Evolutionary conservation across 2,113 vertebrate species (phyloP), one percentile per base, ranked within the genome.

Genomic region (Hemicordylus capensis): DNA sequence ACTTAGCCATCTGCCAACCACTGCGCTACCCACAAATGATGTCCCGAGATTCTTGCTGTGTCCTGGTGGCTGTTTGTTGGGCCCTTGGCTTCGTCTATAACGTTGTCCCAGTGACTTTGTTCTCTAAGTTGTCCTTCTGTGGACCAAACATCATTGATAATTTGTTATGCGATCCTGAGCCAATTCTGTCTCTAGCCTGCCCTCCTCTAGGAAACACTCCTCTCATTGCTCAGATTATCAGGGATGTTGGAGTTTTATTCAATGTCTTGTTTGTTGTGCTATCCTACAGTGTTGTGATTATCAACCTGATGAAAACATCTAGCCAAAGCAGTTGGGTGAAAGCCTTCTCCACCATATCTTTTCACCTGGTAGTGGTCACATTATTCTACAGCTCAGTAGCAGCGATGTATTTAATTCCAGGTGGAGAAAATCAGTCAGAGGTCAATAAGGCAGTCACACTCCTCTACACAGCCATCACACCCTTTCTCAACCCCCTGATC

Each of bases 311-410:
- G 76, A 67, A 4, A 42, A 42, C 90, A 83, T 83, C 91, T 1
- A 84, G 86, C 82, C 69, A 63, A 74, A 77, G 83, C 59, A 85
- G 87, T 46, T 78, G 63, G 83, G 87, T 6, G 34, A 93, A 94
- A 89, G 87, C 91, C 80, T 93, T 93, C 83, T 93, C 91, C 67
- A 92, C 91, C 1, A 91, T 91, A 8, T 86, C 88, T 11, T 93
- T 89, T 44, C 92, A 92, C 14, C 58, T 93, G 56, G 54, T 76
- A 4, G 92, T 92, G 42, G 90, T 92, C 48, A 88, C 72, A 78
- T 78, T 93, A 2, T 93, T 92, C 86, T 94, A 91, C 12, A 87
- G 89, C 61, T 92, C 87, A 1, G 86, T 92, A 17, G 87, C 90
- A 87, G 87, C 85, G 22, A 88, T 89, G 84, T 88, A 89, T 64